phyloP scores from a whole-genome alignment of 2,797 vertebrate genomes.

The Synanceia verrucosa region DNA sequence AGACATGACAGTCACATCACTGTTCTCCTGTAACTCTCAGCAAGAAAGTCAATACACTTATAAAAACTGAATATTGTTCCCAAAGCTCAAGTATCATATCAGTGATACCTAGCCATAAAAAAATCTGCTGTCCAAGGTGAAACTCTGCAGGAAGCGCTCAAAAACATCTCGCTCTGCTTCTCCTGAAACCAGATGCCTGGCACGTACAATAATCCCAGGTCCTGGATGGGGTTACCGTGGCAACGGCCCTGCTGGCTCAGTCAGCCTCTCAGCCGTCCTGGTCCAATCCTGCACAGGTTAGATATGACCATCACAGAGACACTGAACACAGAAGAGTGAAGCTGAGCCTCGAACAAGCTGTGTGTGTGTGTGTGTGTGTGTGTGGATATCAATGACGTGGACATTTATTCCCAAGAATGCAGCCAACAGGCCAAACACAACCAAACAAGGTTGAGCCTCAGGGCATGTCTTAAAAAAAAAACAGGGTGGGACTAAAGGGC shows the following conservation, averaged over 20 bases:
- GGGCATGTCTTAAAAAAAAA: slow-evolving; percentile 44
- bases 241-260: slow-evolving; percentile 52
- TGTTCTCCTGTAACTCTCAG: neutral
- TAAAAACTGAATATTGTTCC: too few species aligned
- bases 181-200: slow-evolving; percentile 37
- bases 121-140: neutral
- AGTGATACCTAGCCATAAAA: neutral
- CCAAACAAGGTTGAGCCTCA: slow-evolving; percentile 54
- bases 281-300: slow-evolving; percentile 63
- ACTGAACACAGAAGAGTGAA: slow-evolving; percentile 23
- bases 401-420: slow-evolving; percentile 76
- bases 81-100: neutral
- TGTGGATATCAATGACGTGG: slow-evolving; percentile 61
- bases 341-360: slow-evolving; percentile 14
- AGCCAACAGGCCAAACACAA: slow-evolving; percentile 50
- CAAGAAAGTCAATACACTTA: neutral
- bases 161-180: slow-evolving; percentile 18
- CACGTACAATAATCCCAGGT: slow-evolving; percentile 32
- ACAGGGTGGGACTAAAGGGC: slow-evolving; percentile 10
- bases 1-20: neutral
- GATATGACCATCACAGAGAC: slow-evolving; percentile 49
- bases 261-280: slow-evolving; percentile 26
- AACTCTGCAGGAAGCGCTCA: slow-evolving; percentile 20
- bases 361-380: slow-evolving; percentile 10
- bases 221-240: slow-evolving; percentile 48